Percentiles rank a stretch among this genome's conserved stretches.
Evolutionary conservation across 2,113 vertebrate genomes (phyloP).

Genomic region (Hyperopisus bebe): DNA sequence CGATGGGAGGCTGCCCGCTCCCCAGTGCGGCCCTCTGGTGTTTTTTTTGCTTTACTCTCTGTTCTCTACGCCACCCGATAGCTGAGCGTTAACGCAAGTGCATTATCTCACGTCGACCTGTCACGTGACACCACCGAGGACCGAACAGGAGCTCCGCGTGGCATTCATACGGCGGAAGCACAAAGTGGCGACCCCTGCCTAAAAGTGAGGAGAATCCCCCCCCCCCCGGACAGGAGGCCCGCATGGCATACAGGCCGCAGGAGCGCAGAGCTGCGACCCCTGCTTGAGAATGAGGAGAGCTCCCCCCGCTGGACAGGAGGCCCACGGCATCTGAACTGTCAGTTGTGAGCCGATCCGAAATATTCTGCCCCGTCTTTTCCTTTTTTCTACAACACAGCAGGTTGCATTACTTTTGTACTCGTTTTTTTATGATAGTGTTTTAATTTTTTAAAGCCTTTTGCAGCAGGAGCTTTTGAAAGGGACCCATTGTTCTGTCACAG

Average conservation of each 20-base stretch:
- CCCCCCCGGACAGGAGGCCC: not conserved
- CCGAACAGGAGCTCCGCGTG: constrained; percentile 5
- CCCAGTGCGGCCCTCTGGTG: not conserved
- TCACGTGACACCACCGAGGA: constrained; percentile 13
- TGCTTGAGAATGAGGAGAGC: not conserved
- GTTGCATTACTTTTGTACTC: not conserved
- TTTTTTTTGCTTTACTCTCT: constrained; percentile 5
- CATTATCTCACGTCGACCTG: constrained; percentile 31
- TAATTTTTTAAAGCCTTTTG: constrained; percentile 2
- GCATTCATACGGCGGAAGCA: constrained; percentile 1
- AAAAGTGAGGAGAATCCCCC: not conserved
- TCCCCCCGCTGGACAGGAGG: not conserved
- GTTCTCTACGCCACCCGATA: constrained; percentile 29
- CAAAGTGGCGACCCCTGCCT: not conserved
- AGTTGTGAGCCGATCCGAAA: not conserved
- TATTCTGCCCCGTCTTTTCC: not conserved
- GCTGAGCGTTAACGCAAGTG: constrained; percentile 28
- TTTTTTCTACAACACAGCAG: constrained; percentile 6
- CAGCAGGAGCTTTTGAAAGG: not conserved
- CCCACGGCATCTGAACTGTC: not conserved
- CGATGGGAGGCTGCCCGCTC: not conserved
- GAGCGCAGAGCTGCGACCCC: not conserved
- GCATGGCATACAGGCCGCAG: constrained; percentile 7
- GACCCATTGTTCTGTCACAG: not conserved
- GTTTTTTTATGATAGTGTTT: constrained; percentile 4